Evolutionary conservation across 2,888 invertebrate genomes (phyloP), one percentile per base, ranked within the genome.

Genomic region (Melanotus villosus): DNA sequence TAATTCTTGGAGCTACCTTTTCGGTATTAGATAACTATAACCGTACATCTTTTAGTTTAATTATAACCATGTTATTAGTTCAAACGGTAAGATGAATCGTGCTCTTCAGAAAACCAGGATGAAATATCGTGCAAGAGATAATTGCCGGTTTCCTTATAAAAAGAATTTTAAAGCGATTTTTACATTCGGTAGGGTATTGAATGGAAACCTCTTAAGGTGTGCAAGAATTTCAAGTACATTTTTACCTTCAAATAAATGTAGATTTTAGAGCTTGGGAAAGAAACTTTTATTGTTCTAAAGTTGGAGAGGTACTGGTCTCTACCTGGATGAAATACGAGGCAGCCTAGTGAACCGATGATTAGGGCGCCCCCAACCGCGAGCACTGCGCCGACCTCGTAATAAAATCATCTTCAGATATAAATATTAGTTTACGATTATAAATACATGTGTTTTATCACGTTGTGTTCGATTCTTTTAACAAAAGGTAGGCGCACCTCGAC

Each of bases 321-420:
- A 81, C 81, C 81, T 80, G 81, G 71, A 81, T 81, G 81, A 78
- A 81, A 78, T 80, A 79, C 79, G 80, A 80, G 80, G 77, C 78
- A 80, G 76, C 80, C 77, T 77, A 78, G 79, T 76, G 78, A 76
- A 79, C 77, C 79, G 77, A 80, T 80, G 79, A 80, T 78, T 80
- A 79, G 80, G 77, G 79, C 72, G 77, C 82, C 82, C 82, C 83
- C 82, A 79, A 76, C 74, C 65, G 80, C 73, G 78, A 71, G 72
- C 77, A 74, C 76, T 74, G 77, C 71, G 79, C 77, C 79, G 78
- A 75, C 78, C 76, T 70, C 77, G 76, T 83, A 84, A 84, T 83
- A 84, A 84, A 84, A 84, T 83, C 84, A 84, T 84, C 83, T 82
- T 78, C 77, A 75, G 78, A 82, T 82, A 84, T 84, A 83, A 84